phyloP scores from a whole-genome alignment of 2,113 vertebrate species.

The Hippoglossus stenolepis region DNA sequence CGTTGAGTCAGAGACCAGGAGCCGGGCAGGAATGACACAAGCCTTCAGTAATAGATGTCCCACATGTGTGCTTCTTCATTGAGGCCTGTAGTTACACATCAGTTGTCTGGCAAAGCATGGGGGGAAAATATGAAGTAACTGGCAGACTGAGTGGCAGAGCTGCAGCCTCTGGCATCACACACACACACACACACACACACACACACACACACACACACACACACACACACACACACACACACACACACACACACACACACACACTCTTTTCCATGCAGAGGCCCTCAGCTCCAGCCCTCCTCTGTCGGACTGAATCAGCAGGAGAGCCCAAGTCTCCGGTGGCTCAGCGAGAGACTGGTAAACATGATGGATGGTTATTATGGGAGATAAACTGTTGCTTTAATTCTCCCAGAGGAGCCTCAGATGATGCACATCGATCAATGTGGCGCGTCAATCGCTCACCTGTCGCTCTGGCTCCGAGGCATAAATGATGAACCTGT shows the following conservation, averaged over 20 bases:
- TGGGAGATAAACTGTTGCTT: constrained; percentile 1
- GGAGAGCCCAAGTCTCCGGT: constrained; percentile 24
- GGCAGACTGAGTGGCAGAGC: constrained; percentile 40
- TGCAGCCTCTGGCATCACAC: constrained; percentile 39
- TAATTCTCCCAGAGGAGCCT: neutral
- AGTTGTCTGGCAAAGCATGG: constrained; percentile 9
- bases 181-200: constrained; percentile 31
- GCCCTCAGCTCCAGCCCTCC: constrained; percentile 25
- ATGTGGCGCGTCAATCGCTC: neutral
- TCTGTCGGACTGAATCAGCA: constrained; percentile 38
- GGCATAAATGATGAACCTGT: neutral
- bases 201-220: constrained; percentile 23
- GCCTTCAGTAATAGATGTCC: constrained; percentile 3
- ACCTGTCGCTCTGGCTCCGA: neutral
- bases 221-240: neutral
- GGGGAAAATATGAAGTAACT: constrained; percentile 57
- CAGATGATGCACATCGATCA: constrained; percentile 23
- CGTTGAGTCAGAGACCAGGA: constrained; percentile 21
- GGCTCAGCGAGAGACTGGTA: constrained; percentile 35
- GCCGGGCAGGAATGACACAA: constrained; percentile 4
- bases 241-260: too few species aligned
- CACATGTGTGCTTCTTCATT: constrained; percentile 12
- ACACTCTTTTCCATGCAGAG: neutral
- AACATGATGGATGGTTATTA: constrained; percentile 38
- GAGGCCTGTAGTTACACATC: constrained; percentile 36